phyloP scores from a whole-genome alignment of 2,113 vertebrate genomes.

The Melanerpes formicivorus region DNA sequence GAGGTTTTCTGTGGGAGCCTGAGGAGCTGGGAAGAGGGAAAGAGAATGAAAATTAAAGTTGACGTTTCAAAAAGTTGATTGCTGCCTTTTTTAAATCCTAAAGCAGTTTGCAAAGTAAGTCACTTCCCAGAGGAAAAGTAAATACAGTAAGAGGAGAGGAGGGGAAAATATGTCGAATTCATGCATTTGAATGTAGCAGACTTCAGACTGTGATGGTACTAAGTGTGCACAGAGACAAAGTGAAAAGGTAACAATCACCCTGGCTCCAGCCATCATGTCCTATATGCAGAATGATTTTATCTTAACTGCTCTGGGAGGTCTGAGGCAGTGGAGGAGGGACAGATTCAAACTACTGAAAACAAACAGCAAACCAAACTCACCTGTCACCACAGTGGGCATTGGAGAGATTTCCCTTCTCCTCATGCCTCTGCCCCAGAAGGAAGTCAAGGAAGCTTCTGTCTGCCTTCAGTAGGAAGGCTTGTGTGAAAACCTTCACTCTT shows the following conservation, averaged over 20 bases:
- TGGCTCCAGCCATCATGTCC: background rate
- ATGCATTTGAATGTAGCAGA: background rate
- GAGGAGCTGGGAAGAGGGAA: background rate
- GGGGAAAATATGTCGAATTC: background rate
- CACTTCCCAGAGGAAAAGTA: slow-evolving; percentile 20
- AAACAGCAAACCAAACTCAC: accelerated
- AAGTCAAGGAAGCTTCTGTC: background rate
- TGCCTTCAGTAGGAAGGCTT: background rate
- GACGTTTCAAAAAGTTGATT: slow-evolving; percentile 24
- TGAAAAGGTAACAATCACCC: background rate
- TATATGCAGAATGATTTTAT: background rate
- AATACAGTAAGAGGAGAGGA: background rate
- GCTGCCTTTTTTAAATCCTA: slow-evolving; percentile 21
- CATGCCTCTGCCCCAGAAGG: background rate
- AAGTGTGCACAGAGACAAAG: background rate
- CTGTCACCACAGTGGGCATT: accelerated
- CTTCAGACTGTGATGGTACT: background rate
- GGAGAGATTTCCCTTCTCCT: background rate
- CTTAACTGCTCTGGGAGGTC: background rate
- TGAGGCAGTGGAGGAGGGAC: background rate
- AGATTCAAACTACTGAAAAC: background rate
- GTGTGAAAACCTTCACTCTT: background rate
- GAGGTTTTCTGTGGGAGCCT: background rate
- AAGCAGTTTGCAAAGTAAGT: slow-evolving; percentile 28
- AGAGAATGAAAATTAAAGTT: slow-evolving; percentile 21